A percentile compares a stretch with the other conserved stretches of the same genome.
Conservation (phyloP, 2,888 invertebrate genomes). For the Calameuta pallipes region DNA sequence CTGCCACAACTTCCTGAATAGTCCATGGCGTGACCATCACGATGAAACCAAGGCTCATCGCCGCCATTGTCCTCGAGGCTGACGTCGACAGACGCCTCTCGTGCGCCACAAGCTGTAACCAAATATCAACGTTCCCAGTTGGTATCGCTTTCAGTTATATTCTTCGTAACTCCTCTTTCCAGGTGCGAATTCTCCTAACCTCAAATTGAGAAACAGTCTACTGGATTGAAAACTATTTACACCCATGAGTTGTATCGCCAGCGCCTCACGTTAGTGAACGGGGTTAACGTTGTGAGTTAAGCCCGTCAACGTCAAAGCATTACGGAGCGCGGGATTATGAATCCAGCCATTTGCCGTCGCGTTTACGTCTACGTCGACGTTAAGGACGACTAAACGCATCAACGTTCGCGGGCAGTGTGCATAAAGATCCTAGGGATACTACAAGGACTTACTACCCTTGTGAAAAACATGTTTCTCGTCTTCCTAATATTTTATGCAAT, state of each 20-base stretch:
- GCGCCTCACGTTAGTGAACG: conserved; percentile 1
- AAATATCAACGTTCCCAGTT: conserved; percentile 12
- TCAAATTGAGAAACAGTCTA: background rate
- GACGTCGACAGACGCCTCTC: conserved; percentile 81
- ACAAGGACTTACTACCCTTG: background rate
- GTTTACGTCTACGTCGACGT: conserved; percentile 23
- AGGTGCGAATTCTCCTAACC: background rate
- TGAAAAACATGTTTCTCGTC: background rate
- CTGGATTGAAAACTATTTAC: background rate
- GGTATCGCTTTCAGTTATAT: background rate
- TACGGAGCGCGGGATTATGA: conserved; percentile 40
- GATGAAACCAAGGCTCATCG: conserved; percentile 91
- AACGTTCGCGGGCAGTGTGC: background rate
- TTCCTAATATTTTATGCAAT: background rate
- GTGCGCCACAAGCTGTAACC: conserved; percentile 70
- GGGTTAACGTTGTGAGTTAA: conserved; percentile 28
- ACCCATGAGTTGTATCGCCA: background rate
- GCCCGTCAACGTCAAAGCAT: conserved; percentile 42
- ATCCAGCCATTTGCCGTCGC: conserved; percentile 20
- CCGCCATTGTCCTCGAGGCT: conserved; percentile 90
- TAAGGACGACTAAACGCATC: background rate
- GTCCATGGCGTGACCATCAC: conserved; percentile 93
- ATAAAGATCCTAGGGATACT: background rate
- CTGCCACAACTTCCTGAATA: conserved; percentile 90
- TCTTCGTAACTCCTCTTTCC: background rate